Evolutionary conservation across 2,888 invertebrate species (phyloP).

Genomic region (Amphimallon solstitiale): DNA sequence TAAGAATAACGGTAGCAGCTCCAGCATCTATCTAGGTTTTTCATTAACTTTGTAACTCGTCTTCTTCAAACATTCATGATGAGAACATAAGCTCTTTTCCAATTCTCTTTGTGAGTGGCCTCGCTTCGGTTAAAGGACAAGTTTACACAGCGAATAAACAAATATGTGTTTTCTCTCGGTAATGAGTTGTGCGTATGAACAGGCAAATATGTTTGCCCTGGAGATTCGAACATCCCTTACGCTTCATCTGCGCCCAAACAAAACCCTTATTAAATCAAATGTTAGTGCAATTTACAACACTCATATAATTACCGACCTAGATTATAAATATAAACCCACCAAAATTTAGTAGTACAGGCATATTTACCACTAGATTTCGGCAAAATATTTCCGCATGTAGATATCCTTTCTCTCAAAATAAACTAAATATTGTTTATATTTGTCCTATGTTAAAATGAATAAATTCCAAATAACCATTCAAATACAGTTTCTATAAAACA

Average conservation of each 20-base stretch:
- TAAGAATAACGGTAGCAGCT: too few species aligned
- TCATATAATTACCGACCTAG: too few species aligned
- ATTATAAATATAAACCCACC: too few species aligned
- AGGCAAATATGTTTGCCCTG: constrained; percentile 15
- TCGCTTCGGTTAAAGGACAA: neutral
- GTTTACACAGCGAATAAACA: constrained; percentile 15
- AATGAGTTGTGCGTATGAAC: constrained; percentile 9
- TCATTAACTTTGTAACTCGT: neutral
- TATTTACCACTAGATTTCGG: too few species aligned
- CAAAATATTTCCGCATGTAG: too few species aligned
- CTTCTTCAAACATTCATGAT: neutral
- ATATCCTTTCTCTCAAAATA: too few species aligned
- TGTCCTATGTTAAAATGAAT: too few species aligned
- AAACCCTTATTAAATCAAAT: neutral
- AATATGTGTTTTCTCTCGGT: constrained; percentile 1
- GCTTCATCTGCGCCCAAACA: neutral
- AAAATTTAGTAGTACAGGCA: too few species aligned
- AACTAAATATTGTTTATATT: too few species aligned
- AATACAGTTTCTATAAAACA: too few species aligned
- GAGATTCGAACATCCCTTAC: neutral
- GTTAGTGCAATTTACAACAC: neutral
- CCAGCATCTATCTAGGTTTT: neutral
- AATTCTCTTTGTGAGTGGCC: constrained; percentile 2
- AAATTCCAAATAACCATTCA: too few species aligned
- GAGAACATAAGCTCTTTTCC: neutral